Conservation (phyloP, 1,140 invertebrate species). For the Euwallacea fornicatus region DNA sequence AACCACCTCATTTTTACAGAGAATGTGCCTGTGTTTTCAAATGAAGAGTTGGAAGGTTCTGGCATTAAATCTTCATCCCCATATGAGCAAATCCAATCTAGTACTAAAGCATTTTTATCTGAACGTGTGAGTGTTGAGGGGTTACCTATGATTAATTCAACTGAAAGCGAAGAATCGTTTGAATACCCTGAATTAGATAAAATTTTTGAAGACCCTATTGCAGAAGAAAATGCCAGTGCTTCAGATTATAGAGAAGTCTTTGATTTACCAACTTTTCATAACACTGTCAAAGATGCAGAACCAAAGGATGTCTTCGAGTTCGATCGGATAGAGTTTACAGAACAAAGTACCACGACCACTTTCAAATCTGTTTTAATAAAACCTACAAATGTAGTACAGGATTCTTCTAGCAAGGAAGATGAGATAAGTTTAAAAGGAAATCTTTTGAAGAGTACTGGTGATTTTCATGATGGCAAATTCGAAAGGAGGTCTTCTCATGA, state of each 20-base stretch:
- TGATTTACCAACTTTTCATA: not conserved
- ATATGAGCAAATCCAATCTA: too few relatives aligned
- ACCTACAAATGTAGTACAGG: not conserved
- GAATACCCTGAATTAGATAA: too few relatives aligned
- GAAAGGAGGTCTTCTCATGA: slow-evolving; percentile 18
- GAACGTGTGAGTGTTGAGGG: too few relatives aligned
- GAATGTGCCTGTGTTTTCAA: not conserved
- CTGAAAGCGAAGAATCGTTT: too few relatives aligned
- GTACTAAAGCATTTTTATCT: too few relatives aligned
- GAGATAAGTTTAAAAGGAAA: slow-evolving; percentile 16
- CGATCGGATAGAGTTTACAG: not conserved
- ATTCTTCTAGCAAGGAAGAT: not conserved
- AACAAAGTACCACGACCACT: not conserved
- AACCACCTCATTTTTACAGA: not conserved
- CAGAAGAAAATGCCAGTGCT: not conserved
- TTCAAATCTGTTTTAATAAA: too few relatives aligned
- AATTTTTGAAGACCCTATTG: not conserved
- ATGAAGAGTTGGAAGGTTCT: not conserved
- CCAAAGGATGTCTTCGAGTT: too few relatives aligned
- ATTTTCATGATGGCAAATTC: slow-evolving; percentile 6
- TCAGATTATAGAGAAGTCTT: not conserved
- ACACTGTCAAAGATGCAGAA: not conserved
- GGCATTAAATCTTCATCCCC: not conserved
- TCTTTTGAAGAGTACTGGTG: not conserved
- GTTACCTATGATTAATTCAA: not conserved